Evolutionary conservation across 92 coral and sea anemone genomes (phyloP).

Genomic region (Zoanthus gigantus): DNA sequence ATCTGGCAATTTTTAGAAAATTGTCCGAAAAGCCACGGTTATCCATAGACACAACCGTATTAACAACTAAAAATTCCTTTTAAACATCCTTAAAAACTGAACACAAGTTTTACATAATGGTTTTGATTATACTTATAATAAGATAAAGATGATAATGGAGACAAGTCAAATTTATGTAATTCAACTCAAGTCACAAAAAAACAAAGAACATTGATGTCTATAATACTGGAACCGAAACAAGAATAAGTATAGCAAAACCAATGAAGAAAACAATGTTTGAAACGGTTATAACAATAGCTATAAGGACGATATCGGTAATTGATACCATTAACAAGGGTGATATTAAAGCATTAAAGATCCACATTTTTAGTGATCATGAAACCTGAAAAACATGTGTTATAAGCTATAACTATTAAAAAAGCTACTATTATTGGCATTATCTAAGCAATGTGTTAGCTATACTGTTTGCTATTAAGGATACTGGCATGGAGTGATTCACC

Average conservation of each 20-base stretch:
- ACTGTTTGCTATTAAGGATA: conserved; percentile 62
- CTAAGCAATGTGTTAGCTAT: not conserved
- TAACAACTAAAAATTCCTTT: too few relatives aligned
- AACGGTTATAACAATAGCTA: not conserved
- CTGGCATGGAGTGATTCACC: conserved; percentile 94
- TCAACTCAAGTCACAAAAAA: not conserved
- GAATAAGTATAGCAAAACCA: not conserved
- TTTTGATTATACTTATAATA: too few relatives aligned
- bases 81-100: too few relatives aligned
- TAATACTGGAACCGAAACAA: not conserved
- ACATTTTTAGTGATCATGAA: too few relatives aligned
- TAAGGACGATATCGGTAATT: not conserved
- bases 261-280: not conserved
- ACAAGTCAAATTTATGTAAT: not conserved
- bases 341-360: not conserved
- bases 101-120: too few relatives aligned
- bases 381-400: too few relatives aligned
- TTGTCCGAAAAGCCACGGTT: not conserved
- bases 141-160: not conserved
- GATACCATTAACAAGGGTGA: not conserved
- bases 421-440: too few relatives aligned
- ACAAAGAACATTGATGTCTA: not conserved
- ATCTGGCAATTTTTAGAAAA: not conserved
- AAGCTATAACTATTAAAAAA: too few relatives aligned
- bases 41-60: not conserved